phyloP scores from a whole-genome alignment of 2,888 invertebrate genomes.

The Vesta saturnalis region DNA sequence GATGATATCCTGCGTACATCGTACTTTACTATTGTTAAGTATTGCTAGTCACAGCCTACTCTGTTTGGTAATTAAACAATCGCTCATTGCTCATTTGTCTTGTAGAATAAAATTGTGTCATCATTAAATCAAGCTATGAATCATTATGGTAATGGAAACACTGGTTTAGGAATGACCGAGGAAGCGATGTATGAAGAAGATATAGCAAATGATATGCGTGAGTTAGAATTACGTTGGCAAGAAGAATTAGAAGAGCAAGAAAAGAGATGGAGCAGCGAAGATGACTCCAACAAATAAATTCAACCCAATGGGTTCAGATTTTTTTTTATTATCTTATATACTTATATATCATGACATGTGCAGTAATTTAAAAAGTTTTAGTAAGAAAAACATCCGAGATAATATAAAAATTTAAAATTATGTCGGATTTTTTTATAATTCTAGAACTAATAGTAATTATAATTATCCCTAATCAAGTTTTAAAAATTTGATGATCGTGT shows the following conservation, averaged over 20 bases:
- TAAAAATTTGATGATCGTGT: constrained; percentile 48
- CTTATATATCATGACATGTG: constrained; percentile 24
- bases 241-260: constrained; percentile 73
- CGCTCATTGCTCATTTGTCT: background rate
- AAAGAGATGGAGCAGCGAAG: constrained; percentile 70
- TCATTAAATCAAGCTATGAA: constrained; percentile 53
- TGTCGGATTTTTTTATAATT: constrained; percentile 11
- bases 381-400: constrained; percentile 11
- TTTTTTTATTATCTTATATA: constrained; percentile 26
- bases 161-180: constrained; percentile 53
- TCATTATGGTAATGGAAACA: constrained; percentile 48
- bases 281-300: constrained; percentile 62
- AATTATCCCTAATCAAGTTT: constrained; percentile 35
- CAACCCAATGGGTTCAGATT: constrained; percentile 61
- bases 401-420: constrained; percentile 12
- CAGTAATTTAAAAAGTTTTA: constrained; percentile 18
- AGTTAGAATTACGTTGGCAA: constrained; percentile 71
- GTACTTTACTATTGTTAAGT: too few relatives aligned
- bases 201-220: constrained; percentile 74
- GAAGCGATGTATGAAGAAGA: constrained; percentile 72
- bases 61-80: background rate
- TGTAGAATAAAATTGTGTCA: constrained; percentile 59
- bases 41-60: too few relatives aligned
- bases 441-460: constrained; percentile 25
- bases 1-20: too few relatives aligned